phyloP scores from a whole-genome alignment of 2,888 invertebrate genomes.

The Drosophila emarginata region DNA sequence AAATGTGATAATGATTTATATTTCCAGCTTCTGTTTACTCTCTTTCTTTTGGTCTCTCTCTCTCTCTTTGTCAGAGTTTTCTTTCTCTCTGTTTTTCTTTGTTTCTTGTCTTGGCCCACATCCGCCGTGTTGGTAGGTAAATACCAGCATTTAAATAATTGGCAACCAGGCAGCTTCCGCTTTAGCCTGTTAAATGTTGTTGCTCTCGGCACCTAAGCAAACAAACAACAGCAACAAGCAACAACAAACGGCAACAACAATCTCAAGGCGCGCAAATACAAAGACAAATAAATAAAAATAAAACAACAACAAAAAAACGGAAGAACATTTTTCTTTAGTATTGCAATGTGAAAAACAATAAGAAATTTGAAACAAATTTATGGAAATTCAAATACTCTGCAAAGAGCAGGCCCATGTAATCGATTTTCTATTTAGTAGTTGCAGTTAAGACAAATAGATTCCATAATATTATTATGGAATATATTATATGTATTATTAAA shows the following conservation, averaged over 20 bases:
- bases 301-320: slow-evolving; percentile 49
- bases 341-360: slow-evolving; percentile 3
- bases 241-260: neutral
- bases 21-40: slow-evolving; percentile 29
- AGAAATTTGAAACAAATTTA: neutral
- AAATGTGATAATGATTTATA: slow-evolving; percentile 77
- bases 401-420: neutral
- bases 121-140: slow-evolving; percentile 68
- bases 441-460: too few species aligned
- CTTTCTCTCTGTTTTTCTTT: neutral
- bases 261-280: slow-evolving; percentile 58
- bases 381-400: neutral
- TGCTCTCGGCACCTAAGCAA: slow-evolving; percentile 48
- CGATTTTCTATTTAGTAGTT: neutral
- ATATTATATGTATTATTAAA: too few species aligned
- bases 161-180: slow-evolving; percentile 71
- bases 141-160: slow-evolving; percentile 76
- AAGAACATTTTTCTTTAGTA: slow-evolving; percentile 22
- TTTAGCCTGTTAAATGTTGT: slow-evolving; percentile 33
- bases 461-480: too few species aligned
- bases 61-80: neutral
- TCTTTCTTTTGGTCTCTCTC: neutral
- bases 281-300: slow-evolving; percentile 58
- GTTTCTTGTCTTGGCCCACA: slow-evolving; percentile 62
- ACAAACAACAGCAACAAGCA: slow-evolving; percentile 32